phyloP scores from a whole-genome alignment of 23 tunicate genomes.

The Diplosoma virens region DNA sequence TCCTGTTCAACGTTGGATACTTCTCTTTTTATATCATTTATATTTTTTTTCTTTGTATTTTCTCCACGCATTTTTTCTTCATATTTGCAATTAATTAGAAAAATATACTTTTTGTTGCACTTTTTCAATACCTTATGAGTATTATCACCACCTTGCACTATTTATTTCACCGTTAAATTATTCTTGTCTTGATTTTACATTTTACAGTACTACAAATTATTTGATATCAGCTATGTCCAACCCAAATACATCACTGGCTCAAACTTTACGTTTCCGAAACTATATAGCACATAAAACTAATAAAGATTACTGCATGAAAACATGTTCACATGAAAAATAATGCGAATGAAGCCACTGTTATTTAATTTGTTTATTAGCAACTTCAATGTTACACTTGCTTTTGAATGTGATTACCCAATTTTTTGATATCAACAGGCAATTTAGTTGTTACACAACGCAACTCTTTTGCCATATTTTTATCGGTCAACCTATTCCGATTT shows the following conservation, averaged over 20 bases:
- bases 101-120: no score
- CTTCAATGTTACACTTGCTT: neutral
- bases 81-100: no score
- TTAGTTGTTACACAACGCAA: neutral
- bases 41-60: no score
- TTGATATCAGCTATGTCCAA: neutral
- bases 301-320: neutral
- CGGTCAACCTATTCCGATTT: slow-evolving; percentile 5
- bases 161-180: no score
- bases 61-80: no score
- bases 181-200: no score
- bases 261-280: neutral
- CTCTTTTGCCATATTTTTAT: neutral
- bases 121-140: no score
- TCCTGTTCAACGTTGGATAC: no score
- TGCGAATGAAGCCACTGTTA: neutral
- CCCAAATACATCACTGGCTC: neutral
- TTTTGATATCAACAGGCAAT: neutral
- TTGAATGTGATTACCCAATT: neutral
- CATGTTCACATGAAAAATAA: neutral
- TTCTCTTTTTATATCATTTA: no score
- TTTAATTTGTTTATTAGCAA: neutral
- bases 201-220: no score
- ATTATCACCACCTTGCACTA: no score
- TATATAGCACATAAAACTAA: neutral